Base-by-base conservation (phyloP, 2,797 vertebrate species). In the Nannoperca obscura region DNA sequence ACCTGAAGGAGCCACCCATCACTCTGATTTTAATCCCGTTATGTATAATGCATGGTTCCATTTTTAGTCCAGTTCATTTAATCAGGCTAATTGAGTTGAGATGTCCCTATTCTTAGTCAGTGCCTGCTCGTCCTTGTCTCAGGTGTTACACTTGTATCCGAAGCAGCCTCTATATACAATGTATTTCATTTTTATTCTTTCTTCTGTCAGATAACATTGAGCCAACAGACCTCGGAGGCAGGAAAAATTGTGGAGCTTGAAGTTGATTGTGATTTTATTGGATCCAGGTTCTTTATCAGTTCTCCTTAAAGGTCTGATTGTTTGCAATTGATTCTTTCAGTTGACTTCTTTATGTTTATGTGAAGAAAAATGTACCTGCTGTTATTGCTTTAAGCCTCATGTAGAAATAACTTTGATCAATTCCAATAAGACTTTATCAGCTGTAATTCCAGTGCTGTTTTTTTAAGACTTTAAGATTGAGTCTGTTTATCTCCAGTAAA, bases 21-120 rank as follows among this genome's bases (percentile, higher is more conserved):
- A 84, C 60, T 27, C 58, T 65, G 49, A 63, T 72, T 77, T 85
- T 76, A 62, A 81, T 78, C 70, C 47, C 22, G 46, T 80, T 53
- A 78, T 82, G 76, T 84, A 87, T 91, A 83, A 86, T 81, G 77
- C 72, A 89, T 81, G 81, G 7, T 34, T 10, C 88, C 69, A 83
- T 91, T 90, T 90, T 86, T 90, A 88, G 78, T 70, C 81, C 24
- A 9, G 0, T 74, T 88, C 58, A 80, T 86, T 91, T 82, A 79
- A 83, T 88, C 74, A 79, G 69, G 59, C 69, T 89, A 88, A 92
- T 90, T 87, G 78, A 75, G 46, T 79, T 38, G 65, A 80, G 76
- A 57, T 69, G 71, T 57, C 24, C 12, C 77, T 90, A 71, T 85
- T 90, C 74, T 85, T 84, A 82, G 76, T 47, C 24, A 5, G n/a